A percentile compares a stretch with the other conserved stretches of the same genome.
These are phyloP conservation scores for Cyanoramphus novaezelandiae DNA, from an alignment of 2,113 vertebrate species.

Conservation along the genomic window DNA sequence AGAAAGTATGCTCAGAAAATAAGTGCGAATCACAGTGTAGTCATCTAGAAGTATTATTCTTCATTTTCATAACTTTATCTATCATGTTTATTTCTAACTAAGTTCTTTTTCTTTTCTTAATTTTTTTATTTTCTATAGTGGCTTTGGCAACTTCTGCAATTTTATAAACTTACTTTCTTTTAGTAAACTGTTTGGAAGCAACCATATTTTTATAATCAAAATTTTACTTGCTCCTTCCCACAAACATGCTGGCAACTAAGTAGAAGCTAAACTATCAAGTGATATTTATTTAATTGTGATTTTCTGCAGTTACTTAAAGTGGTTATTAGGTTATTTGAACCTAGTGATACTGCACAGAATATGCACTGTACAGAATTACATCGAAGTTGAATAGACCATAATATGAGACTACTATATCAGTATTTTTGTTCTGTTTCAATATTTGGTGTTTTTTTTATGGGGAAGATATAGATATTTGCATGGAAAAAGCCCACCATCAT, in stretches of 20 bases:
- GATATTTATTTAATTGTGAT: slow-evolving; percentile 71
- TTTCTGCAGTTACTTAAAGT: slow-evolving; percentile 67
- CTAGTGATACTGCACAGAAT: neutral
- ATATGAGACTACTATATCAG: slow-evolving; percentile 5
- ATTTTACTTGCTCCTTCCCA: slow-evolving; percentile 49
- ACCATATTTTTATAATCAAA: slow-evolving; percentile 67
- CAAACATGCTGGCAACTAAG: slow-evolving; percentile 36
- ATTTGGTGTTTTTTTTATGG: neutral
- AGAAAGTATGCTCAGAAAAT: neutral
- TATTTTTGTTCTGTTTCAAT: slow-evolving; percentile 41
- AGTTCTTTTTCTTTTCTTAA: neutral
- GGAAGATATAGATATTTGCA: neutral
- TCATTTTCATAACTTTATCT: neutral
- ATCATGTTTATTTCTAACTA: slow-evolving; percentile 20
- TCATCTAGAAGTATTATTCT: neutral
- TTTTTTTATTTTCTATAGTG: neutral
- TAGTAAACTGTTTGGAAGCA: slow-evolving; percentile 65
- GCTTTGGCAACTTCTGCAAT: neutral
- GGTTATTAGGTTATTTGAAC: slow-evolving; percentile 61
- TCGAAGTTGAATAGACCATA: slow-evolving; percentile 12
- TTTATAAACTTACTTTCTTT: slow-evolving; percentile 64
- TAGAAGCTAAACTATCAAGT: slow-evolving; percentile 56
- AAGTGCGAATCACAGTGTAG: neutral
- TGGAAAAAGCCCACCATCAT: neutral
- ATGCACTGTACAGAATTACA: neutral